phyloP scores from a whole-genome alignment of 1,140 invertebrate genomes.

The Leptopilina boulardi region DNA sequence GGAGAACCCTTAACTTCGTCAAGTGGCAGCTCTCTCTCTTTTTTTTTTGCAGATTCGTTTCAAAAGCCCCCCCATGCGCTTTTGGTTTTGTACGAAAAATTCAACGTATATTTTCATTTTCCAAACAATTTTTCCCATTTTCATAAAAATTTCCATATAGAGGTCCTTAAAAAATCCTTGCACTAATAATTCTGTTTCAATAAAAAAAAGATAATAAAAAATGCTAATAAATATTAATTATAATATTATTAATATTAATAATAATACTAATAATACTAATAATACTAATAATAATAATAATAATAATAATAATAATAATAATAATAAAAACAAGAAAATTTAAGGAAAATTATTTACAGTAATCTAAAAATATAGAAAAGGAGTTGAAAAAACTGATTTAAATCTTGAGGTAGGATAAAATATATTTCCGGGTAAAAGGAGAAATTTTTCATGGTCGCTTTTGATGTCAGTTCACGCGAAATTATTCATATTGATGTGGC shows the following conservation, averaged over 20 bases:
- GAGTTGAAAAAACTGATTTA: not conserved
- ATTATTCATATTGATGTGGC: not conserved
- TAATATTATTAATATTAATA: too few relatives aligned
- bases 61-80: not conserved
- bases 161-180: too few relatives aligned
- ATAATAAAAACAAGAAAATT: too few relatives aligned
- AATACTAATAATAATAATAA: too few relatives aligned
- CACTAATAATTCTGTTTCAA: too few relatives aligned
- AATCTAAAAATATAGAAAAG: too few relatives aligned
- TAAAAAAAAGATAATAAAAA: too few relatives aligned
- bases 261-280: too few relatives aligned
- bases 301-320: too few relatives aligned
- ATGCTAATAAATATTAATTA: too few relatives aligned
- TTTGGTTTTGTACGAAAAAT: not conserved
- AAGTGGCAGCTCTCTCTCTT: constrained; percentile 11
- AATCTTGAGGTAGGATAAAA: not conserved
- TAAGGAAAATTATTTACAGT: too few relatives aligned
- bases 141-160: too few relatives aligned
- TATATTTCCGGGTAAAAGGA: not conserved
- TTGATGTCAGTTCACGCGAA: not conserved
- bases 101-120: not conserved
- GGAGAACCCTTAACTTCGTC: constrained; percentile 12
- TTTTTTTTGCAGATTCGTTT: constrained; percentile 12
- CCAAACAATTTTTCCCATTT: not conserved
- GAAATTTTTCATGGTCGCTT: not conserved